Evolutionary conservation across 1,140 invertebrate species (phyloP), one percentile per base, ranked within the genome.

Genomic region (Campoletis sonorensis): DNA sequence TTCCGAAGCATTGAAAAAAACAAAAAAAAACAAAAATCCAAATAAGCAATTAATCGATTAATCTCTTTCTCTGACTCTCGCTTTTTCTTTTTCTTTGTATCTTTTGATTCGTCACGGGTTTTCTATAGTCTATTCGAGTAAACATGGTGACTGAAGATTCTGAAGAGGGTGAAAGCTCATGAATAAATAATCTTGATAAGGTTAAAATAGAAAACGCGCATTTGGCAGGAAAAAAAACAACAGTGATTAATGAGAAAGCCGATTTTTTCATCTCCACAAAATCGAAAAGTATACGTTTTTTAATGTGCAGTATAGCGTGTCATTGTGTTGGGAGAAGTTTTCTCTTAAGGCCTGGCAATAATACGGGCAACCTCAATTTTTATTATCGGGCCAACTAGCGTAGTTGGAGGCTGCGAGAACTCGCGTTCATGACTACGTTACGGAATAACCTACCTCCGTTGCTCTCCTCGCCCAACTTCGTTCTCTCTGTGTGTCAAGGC

Each of bases 341-440:
- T 16, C 27, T 72, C 51, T 40, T 30, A 51, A 21, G 61, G n/a
- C 61, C 21, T 64, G 61, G 26, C 21, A 64, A 64, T 64, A 64
- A 64, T 64, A 64, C 23, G 26, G 64, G 67, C 71, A 79, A 79
- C 78, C 78, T 79, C 78, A 79, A 79, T 79, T 79, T 79, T 79
- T 79, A 79, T 79, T 71, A 79, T 80, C 79, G 73, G 79, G 21
- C 71, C 49, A 54, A 51, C 51, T 54, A 21, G 45, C 27, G 26
- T 49, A 18, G 70, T 33, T 58, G 81, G 77, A 58, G 70, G 76
- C 61, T 64, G 70, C 45, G 71, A 70, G 37, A 70, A 49, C 58
- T 68, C 30, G 21, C 61, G 61, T 64, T 64, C 61, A 64, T 64
- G 61, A 64, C 61, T 64, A 13, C 23, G 26, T 64, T 64, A 64